These are phyloP conservation scores for Chouioia cunea DNA, from an alignment of 2,888 invertebrate genomes.

Conservation along the genomic window DNA sequence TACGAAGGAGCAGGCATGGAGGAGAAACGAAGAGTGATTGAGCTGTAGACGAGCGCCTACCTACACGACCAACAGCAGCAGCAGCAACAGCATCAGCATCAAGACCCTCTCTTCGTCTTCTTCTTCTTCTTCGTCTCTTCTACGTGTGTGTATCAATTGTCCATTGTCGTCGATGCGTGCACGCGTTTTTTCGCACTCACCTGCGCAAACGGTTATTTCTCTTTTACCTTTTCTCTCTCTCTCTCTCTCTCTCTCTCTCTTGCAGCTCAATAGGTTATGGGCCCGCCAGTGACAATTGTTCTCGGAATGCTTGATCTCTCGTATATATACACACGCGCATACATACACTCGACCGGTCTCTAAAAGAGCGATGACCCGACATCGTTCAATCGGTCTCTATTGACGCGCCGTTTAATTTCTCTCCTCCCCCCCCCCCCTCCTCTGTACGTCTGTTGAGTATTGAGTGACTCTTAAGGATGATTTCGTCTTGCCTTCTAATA, in stretches of 20 bases:
- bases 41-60: slow-evolving; percentile 65
- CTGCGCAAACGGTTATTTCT: slow-evolving; percentile 50
- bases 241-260: slow-evolving; percentile 34
- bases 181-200: slow-evolving; percentile 56
- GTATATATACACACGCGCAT: slow-evolving; percentile 12
- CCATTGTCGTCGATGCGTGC: slow-evolving; percentile 15
- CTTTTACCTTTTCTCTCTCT: slow-evolving; percentile 34
- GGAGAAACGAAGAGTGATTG: slow-evolving; percentile 66
- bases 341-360: slow-evolving; percentile 13
- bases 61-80: slow-evolving; percentile 57
- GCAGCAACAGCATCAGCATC: slow-evolving; percentile 55
- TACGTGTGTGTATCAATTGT: slow-evolving; percentile 18
- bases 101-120: neutral
- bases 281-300: slow-evolving; percentile 48
- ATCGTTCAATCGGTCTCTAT: no score
- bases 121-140: slow-evolving; percentile 32
- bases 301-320: slow-evolving; percentile 49
- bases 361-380: no score
- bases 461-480: no score
- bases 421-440: slow-evolving; percentile 20
- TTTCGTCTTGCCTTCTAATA: no score
- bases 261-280: neutral
- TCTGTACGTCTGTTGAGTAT: no score
- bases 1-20: slow-evolving; percentile 49
- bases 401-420: neutral